These are phyloP conservation scores for Solenopsis invicta DNA, from an alignment of 1,140 invertebrate species.

Conservation along the genomic window DNA sequence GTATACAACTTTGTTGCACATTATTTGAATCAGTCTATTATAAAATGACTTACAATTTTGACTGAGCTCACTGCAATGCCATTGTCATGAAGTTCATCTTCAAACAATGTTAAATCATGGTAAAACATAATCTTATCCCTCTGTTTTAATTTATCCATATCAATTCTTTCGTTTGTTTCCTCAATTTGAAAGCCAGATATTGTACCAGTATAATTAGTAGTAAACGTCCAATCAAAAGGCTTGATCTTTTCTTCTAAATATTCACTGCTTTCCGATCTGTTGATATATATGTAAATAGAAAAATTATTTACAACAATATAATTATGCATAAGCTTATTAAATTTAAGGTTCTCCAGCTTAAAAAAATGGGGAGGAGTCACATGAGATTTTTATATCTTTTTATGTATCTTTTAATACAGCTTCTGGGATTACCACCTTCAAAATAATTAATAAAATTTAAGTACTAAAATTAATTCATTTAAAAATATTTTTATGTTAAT, in stretches of 20 bases:
- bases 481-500: too few species aligned
- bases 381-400: too few species aligned
- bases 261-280: constrained; percentile 87
- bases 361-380: too few species aligned
- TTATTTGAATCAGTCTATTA: background rate
- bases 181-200: constrained; percentile 89
- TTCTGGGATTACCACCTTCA: too few species aligned
- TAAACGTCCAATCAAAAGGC: constrained; percentile 99
- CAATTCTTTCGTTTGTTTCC: constrained; percentile 92
- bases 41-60: constrained; percentile 94
- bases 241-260: constrained; percentile 93
- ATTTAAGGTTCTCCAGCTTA: too few species aligned
- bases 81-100: constrained; percentile 99
- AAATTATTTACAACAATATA: constrained; percentile 18
- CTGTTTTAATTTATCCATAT: constrained; percentile 96
- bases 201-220: constrained; percentile 97
- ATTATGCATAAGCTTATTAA: constrained; percentile 4
- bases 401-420: too few species aligned
- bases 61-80: constrained; percentile 96
- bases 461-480: too few species aligned
- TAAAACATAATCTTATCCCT: constrained; percentile 98
- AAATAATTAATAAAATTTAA: too few species aligned
- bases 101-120: constrained; percentile 97
- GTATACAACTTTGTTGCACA: constrained; percentile 24
- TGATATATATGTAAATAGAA: constrained; percentile 59